Conservation (phyloP, 1,140 invertebrate genomes). For the Dolichoris vasculosae region DNA sequence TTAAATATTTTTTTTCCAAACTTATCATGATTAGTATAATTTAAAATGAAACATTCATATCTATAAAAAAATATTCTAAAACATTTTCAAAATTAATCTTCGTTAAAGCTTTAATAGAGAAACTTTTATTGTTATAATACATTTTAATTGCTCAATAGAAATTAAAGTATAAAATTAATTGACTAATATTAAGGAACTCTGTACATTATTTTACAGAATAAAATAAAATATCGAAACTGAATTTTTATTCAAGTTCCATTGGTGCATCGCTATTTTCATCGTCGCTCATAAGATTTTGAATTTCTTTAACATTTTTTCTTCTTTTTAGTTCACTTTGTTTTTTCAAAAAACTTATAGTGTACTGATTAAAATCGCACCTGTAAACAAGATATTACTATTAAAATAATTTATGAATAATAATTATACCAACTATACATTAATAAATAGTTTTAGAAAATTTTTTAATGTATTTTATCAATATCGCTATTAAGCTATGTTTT, state of each 20-base stretch:
- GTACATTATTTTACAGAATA: constrained; percentile 35
- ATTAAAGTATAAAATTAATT: constrained; percentile 27
- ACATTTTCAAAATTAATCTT: neutral
- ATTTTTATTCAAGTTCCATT: constrained; percentile 56
- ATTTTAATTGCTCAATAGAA: constrained; percentile 32
- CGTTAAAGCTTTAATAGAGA: neutral
- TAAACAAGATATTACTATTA: constrained; percentile 62
- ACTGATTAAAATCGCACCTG: constrained; percentile 89
- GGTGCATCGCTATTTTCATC: constrained; percentile 65
- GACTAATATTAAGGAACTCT: neutral
- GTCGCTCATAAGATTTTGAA: constrained; percentile 61
- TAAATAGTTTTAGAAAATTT: too few relatives aligned
- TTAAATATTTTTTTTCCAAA: neutral
- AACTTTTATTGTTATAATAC: constrained; percentile 22
- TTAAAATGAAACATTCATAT: neutral
- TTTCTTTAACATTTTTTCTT: constrained; percentile 59
- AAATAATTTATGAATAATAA: neutral
- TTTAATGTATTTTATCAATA: too few relatives aligned
- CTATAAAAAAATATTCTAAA: neutral
- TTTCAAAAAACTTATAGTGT: constrained; percentile 81
- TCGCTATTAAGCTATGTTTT: too few relatives aligned
- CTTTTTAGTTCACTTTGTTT: constrained; percentile 74
- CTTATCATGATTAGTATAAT: neutral
- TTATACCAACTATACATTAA: too few relatives aligned
- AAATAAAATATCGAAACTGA: constrained; percentile 20